phyloP scores from a whole-genome alignment of 2,113 vertebrate species.

The Passer montanus region DNA sequence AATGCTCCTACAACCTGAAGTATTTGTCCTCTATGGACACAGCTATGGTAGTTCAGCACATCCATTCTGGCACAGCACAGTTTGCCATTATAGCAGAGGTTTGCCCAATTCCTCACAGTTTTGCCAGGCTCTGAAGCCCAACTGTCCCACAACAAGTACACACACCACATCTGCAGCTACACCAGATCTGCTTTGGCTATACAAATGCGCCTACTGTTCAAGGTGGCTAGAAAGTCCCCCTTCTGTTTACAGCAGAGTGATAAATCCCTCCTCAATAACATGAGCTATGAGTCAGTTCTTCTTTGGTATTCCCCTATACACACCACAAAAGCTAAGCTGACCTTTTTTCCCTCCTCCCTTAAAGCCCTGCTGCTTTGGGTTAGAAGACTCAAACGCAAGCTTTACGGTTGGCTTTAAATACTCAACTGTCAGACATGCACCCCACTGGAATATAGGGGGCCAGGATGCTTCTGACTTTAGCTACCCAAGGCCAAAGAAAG shows the following conservation, averaged over 20 bases:
- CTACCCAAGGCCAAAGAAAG: not conserved
- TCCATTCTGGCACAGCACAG: not conserved
- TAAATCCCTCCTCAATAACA: not conserved
- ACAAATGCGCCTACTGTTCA: not conserved
- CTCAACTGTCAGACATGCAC: not conserved
- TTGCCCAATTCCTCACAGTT: not conserved
- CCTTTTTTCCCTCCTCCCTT: not conserved
- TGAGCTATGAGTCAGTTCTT: not conserved
- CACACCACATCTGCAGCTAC: not conserved
- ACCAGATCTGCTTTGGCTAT: not conserved
- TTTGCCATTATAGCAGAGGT: not conserved
- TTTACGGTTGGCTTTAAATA: not conserved
- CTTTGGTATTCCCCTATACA: not conserved
- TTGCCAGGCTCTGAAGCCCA: not conserved
- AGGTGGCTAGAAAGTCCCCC: not conserved
- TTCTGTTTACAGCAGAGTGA: not conserved
- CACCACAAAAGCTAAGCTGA: not conserved
- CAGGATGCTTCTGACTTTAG: not conserved
- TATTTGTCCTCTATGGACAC: not conserved
- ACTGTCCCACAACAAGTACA: not conserved
- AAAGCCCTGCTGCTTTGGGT: not conserved
- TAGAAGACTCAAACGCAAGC: not conserved
- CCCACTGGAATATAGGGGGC: fast-evolving
- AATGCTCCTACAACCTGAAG: not conserved
- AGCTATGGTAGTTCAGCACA: not conserved